These are phyloP conservation scores for Chrysina gloriosa DNA, from an alignment of 2,888 invertebrate genomes.

Conservation along the genomic window DNA sequence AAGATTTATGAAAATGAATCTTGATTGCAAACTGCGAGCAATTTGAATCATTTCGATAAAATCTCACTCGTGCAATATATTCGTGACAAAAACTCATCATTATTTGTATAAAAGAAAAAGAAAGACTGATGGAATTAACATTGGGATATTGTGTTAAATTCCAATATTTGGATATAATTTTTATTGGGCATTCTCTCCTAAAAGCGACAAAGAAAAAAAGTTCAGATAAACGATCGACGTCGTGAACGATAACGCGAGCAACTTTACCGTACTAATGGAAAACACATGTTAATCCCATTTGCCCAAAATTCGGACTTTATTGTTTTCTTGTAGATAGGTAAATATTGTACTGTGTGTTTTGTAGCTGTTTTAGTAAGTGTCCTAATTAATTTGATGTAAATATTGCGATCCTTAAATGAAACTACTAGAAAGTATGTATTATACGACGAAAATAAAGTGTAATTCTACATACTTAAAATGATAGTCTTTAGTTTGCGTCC, in stretches of 20 bases:
- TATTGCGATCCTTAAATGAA: constrained; percentile 7
- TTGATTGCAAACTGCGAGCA: background rate
- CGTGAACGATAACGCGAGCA: constrained; percentile 6
- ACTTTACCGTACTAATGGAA: constrained; percentile 13
- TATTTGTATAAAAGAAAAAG: background rate
- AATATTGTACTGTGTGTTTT: constrained; percentile 19
- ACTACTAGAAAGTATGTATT: constrained; percentile 14
- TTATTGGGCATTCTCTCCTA: background rate
- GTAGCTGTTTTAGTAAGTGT: constrained; percentile 26
- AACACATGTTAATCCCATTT: constrained; percentile 3
- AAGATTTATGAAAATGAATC: background rate
- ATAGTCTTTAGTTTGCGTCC: background rate
- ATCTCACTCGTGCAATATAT: constrained; percentile 14
- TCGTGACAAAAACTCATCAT: background rate
- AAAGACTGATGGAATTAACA: constrained; percentile 20
- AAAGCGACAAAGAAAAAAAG: background rate
- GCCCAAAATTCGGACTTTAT: constrained; percentile 24
- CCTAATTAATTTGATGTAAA: constrained; percentile 21
- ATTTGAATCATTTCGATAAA: background rate
- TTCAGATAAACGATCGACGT: background rate
- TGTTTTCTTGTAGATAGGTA: constrained; percentile 22
- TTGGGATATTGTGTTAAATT: constrained; percentile 11
- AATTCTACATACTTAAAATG: constrained; percentile 10
- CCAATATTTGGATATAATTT: background rate
- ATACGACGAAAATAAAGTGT: constrained; percentile 27